These are phyloP conservation scores for Idaea aversata DNA, from an alignment of 2,888 invertebrate species.

Conservation along the genomic window DNA sequence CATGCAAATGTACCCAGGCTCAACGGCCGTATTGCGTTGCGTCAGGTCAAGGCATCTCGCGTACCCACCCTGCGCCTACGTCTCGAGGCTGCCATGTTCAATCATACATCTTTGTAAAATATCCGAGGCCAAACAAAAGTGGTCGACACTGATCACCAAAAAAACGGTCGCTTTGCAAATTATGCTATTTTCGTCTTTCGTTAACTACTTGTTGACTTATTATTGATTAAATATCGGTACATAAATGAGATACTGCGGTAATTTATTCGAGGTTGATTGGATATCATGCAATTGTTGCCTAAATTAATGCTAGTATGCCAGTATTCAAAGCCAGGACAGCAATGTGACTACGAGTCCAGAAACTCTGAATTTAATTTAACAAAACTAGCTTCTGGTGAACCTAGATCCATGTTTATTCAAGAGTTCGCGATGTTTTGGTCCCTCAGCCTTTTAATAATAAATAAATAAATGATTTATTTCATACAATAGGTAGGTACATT, in stretches of 20 bases:
- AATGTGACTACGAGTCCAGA: too few species aligned
- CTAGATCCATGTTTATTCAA: not conserved
- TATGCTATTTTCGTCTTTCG: slow-evolving; percentile 26
- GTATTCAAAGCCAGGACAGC: too few species aligned
- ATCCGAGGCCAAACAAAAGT: slow-evolving; percentile 26
- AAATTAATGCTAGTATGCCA: not conserved
- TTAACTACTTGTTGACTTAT: slow-evolving; percentile 17
- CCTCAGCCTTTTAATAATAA: not conserved
- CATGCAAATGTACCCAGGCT: slow-evolving; percentile 34
- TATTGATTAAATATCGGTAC: slow-evolving; percentile 28
- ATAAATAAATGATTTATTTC: too few species aligned
- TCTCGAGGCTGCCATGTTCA: slow-evolving; percentile 17
- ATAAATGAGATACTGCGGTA: slow-evolving; percentile 15
- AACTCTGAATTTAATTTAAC: too few species aligned
- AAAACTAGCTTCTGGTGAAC: not conserved
- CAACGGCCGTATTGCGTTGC: slow-evolving; percentile 26
- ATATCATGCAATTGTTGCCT: not conserved
- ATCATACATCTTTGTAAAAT: slow-evolving; percentile 22
- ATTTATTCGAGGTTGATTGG: not conserved
- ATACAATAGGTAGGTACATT: too few species aligned
- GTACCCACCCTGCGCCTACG: slow-evolving; percentile 16
- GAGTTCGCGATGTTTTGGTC: not conserved
- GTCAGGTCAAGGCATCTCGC: slow-evolving; percentile 28
- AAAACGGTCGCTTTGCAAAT: slow-evolving; percentile 25
- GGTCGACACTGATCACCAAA: slow-evolving; percentile 22